Percentiles rank a stretch among this genome's conserved stretches.
Evolutionary conservation across 2,797 vertebrate genomes (phyloP).

Genomic region (Potorous gilbertii): DNA sequence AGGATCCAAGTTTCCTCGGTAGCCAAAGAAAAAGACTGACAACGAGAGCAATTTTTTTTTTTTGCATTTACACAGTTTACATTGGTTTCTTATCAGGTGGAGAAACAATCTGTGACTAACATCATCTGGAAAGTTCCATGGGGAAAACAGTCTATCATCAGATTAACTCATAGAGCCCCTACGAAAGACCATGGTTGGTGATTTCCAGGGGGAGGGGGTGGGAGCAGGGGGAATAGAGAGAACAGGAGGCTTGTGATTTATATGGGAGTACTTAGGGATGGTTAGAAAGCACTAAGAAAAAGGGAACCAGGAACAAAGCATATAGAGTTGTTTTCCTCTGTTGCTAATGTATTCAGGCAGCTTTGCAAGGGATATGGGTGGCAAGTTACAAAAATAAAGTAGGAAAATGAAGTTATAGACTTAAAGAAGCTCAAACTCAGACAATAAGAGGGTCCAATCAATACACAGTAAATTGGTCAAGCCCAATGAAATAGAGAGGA

Average conservation of each 20-base stretch:
- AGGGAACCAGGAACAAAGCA: background rate
- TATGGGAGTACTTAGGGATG: background rate
- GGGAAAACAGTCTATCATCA: background rate
- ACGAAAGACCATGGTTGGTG: too few species aligned
- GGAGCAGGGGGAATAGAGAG: too few species aligned
- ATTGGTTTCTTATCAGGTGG: background rate
- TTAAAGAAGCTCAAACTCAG: too few species aligned
- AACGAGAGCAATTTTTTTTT: background rate
- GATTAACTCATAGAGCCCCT: background rate
- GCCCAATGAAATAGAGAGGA: background rate
- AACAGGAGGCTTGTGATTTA: background rate
- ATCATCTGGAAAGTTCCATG: background rate
- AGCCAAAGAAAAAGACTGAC: background rate
- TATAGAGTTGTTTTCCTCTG: background rate
- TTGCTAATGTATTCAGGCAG: background rate
- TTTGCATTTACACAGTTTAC: background rate
- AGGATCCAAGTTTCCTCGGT: background rate
- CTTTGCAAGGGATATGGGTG: background rate
- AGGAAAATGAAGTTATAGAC: background rate
- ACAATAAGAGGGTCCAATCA: background rate
- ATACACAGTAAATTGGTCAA: background rate
- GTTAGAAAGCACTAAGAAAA: background rate
- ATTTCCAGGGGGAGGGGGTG: too few species aligned
- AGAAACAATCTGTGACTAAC: background rate
- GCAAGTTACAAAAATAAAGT: background rate